Evolutionary conservation across 2,797 vertebrate genomes (phyloP).

Genomic region (Xerus rutilus): DNA sequence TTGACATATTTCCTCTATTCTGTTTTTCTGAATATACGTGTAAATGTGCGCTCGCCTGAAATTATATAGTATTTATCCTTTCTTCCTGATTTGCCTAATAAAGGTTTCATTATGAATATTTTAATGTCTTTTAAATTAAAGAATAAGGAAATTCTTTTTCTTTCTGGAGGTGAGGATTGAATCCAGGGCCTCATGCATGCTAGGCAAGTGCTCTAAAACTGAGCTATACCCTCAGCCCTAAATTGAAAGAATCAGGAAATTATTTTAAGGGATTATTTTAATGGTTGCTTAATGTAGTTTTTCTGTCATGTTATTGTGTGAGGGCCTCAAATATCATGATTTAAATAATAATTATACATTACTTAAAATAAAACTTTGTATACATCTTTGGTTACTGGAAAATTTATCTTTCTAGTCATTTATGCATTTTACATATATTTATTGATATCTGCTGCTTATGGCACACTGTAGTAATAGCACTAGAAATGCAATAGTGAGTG

Average conservation of each 20-base stretch:
- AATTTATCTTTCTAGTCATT: background rate
- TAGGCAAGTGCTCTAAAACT: no score
- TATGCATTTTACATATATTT: background rate
- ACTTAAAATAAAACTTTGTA: background rate
- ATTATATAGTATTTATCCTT: background rate
- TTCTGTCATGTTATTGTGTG: background rate
- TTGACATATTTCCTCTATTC: background rate
- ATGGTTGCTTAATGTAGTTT: background rate
- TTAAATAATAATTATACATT: background rate
- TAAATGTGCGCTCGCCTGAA: background rate
- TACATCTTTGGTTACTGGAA: background rate
- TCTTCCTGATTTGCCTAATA: background rate
- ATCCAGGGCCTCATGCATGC: no score
- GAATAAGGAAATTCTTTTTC: no score
- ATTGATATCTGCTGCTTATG: background rate
- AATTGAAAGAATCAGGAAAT: background rate
- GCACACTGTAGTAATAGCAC: background rate
- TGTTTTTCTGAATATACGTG: background rate
- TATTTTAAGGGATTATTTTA: background rate
- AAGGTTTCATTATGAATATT: background rate
- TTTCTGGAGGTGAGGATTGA: no score
- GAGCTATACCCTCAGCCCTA: no score
- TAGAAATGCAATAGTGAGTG: background rate
- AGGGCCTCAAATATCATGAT: background rate
- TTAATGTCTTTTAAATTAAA: background rate